phyloP scores from a whole-genome alignment of 2,797 vertebrate species.

The Sternarchorhynchus goeldii region DNA sequence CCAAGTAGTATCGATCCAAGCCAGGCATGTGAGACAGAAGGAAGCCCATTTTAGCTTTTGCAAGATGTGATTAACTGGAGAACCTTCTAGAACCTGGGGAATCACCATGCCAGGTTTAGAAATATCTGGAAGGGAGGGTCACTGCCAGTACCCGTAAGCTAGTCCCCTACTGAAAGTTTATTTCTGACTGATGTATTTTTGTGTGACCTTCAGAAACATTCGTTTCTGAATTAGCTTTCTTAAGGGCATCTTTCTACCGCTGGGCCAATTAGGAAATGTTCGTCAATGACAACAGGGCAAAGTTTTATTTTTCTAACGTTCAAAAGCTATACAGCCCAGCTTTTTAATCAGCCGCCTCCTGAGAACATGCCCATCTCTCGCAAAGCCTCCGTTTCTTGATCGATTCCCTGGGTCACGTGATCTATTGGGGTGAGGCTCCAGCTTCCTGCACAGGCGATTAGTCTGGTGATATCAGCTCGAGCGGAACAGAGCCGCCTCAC shows the following conservation, averaged over 20 bases:
- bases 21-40: slow-evolving; percentile 50
- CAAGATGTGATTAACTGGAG: slow-evolving; percentile 30
- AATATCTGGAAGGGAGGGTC: slow-evolving; percentile 27
- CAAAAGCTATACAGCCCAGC: no score
- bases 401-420: no score
- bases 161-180: slow-evolving; percentile 14
- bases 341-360: no score
- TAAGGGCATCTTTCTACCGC: neutral
- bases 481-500: slow-evolving; percentile 14
- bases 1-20: slow-evolving; percentile 30
- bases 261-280: neutral
- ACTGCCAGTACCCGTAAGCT: slow-evolving; percentile 27
- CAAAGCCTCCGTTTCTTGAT: no score
- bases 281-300: no score
- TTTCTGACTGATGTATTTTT: slow-evolving; percentile 22
- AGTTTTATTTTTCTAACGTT: no score
- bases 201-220: slow-evolving; percentile 11
- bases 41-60: slow-evolving; percentile 43
- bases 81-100: slow-evolving; percentile 41
- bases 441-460: slow-evolving; percentile 4
- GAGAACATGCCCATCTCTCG: no score
- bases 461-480: slow-evolving; percentile 22
- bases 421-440: no score
- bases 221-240: neutral
- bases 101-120: slow-evolving; percentile 25